These are phyloP conservation scores for Phalangium opilio DNA, from an alignment of 2,888 invertebrate genomes.

Conservation along the genomic window DNA sequence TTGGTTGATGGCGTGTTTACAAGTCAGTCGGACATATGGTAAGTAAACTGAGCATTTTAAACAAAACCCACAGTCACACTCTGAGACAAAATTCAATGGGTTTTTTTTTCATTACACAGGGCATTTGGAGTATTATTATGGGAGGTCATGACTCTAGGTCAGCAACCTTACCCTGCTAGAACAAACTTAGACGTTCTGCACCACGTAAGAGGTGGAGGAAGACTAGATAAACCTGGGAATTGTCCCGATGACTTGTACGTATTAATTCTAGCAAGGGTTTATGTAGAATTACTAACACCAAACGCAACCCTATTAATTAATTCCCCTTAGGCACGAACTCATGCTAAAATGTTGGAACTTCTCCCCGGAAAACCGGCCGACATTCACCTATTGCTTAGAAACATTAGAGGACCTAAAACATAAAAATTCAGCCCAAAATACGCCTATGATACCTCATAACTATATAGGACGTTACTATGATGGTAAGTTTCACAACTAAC, in stretches of 20 bases:
- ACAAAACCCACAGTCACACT: no score
- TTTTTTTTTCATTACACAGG: no score
- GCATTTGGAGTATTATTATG: slow-evolving; percentile 59
- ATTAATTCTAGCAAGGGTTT: neutral
- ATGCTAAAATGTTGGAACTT: slow-evolving; percentile 81
- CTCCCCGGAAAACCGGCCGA: slow-evolving; percentile 64
- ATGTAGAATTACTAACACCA: neutral
- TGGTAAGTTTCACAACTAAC: slow-evolving; percentile 20
- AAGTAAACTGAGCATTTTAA: slow-evolving; percentile 1
- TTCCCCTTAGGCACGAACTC: slow-evolving; percentile 56
- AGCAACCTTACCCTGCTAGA: slow-evolving; percentile 88
- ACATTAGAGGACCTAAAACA: slow-evolving; percentile 35
- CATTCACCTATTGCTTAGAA: slow-evolving; percentile 64
- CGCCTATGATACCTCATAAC: slow-evolving; percentile 25
- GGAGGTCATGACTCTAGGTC: slow-evolving; percentile 92
- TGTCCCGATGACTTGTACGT: slow-evolving; percentile 53
- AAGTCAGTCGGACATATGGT: slow-evolving; percentile 91
- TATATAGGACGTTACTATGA: slow-evolving; percentile 30
- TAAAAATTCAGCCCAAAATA: no score
- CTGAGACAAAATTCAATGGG: no score
- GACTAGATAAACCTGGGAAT: slow-evolving; percentile 49
- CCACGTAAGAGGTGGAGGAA: slow-evolving; percentile 72
- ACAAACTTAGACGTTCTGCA: slow-evolving; percentile 82
- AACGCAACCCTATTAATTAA: neutral
- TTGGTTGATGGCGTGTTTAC: slow-evolving; percentile 91